Conservation (phyloP, 2,113 vertebrate species). For the Larimichthys crocea region DNA sequence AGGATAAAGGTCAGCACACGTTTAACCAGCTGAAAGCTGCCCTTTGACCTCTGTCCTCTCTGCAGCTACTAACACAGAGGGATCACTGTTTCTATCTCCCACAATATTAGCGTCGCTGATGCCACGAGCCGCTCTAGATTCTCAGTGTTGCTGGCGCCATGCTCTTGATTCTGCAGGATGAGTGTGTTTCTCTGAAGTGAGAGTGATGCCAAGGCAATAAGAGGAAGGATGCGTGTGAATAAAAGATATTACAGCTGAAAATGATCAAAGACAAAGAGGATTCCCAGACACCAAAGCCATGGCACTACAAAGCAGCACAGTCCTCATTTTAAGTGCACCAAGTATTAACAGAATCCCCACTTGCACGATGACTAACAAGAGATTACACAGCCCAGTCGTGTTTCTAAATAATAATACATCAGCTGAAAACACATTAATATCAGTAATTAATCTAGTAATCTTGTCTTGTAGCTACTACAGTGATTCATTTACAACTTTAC, state of each 20-base stretch:
- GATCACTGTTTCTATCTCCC: slow-evolving; percentile 49
- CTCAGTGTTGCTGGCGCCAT: slow-evolving; percentile 31
- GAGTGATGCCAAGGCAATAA: slow-evolving; percentile 18
- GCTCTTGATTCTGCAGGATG: slow-evolving; percentile 33
- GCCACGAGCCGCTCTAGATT: slow-evolving; percentile 1
- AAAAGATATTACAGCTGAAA: slow-evolving; percentile 43
- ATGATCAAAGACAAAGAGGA: slow-evolving; percentile 54
- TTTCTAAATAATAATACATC: slow-evolving; percentile 1
- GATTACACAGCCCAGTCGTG: slow-evolving; percentile 40
- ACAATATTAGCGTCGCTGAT: slow-evolving; percentile 21
- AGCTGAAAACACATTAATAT: slow-evolving; percentile 13
- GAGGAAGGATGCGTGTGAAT: slow-evolving; percentile 37
- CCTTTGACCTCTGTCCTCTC: slow-evolving; percentile 44
- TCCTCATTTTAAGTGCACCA: slow-evolving; percentile 30
- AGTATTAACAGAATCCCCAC: slow-evolving; percentile 28
- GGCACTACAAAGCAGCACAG: slow-evolving; percentile 59
- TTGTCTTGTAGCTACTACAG: background rate
- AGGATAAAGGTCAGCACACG: slow-evolving; percentile 21
- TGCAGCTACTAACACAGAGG: slow-evolving; percentile 23
- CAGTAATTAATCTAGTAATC: slow-evolving; percentile 1
- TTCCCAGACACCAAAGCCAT: slow-evolving; percentile 52
- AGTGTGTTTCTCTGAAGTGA: slow-evolving; percentile 38
- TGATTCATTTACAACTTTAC: background rate
- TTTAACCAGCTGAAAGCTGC: slow-evolving; percentile 44
- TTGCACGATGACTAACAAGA: slow-evolving; percentile 22